A percentile compares a stretch with the other conserved stretches of the same genome.
These are phyloP conservation scores for Gambelia wislizenii DNA, from an alignment of 2,797 vertebrate species.

Conservation along the genomic window DNA sequence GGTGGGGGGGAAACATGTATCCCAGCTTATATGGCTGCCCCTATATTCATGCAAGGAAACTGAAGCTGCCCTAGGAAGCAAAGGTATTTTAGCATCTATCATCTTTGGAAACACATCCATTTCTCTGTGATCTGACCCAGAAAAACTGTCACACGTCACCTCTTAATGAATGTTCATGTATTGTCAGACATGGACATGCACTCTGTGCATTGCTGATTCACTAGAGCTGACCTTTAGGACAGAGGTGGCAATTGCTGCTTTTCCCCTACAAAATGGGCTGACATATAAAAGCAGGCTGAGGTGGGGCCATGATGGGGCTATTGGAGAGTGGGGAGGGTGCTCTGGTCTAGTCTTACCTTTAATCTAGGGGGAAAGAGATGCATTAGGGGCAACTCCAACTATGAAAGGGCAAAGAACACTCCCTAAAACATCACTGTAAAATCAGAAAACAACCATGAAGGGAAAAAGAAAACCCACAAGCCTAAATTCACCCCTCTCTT, in stretches of 20 bases:
- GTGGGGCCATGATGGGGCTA: not conserved
- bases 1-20: not conserved
- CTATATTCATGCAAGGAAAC: not conserved
- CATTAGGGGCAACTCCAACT: not conserved
- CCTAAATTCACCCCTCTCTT: not conserved
- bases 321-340: no score
- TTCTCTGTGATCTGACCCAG: not conserved
- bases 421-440: not conserved
- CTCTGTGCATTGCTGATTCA: not conserved
- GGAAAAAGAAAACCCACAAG: not conserved
- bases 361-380: not conserved
- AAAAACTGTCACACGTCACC: not conserved
- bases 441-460: rapidly evolving
- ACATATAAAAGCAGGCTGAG: not conserved
- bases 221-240: not conserved
- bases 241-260: not conserved
- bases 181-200: not conserved
- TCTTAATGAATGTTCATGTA: not conserved
- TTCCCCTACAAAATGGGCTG: not conserved
- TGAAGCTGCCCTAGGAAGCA: not conserved
- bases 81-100: not conserved
- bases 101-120: not conserved
- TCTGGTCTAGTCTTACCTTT: not conserved
- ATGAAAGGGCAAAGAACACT: not conserved
- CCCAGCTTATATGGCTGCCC: not conserved